phyloP scores from a whole-genome alignment of 2,888 invertebrate species.

The Sinhomidia bicolor region DNA sequence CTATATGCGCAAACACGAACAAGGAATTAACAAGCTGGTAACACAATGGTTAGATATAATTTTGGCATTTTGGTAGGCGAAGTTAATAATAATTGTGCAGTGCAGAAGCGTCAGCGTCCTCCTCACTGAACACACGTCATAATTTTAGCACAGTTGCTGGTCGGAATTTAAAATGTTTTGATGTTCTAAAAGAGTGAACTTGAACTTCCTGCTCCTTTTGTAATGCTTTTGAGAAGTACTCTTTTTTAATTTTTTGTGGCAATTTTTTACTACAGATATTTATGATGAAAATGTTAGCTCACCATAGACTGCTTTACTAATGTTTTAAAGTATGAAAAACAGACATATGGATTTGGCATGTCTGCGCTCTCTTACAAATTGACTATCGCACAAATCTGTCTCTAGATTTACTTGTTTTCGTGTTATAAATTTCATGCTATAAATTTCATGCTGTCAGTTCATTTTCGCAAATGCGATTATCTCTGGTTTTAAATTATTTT shows the following conservation, averaged over 20 bases:
- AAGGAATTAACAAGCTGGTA: too few species aligned
- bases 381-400: not conserved
- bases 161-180: conserved; percentile 8
- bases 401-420: not conserved
- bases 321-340: too few species aligned
- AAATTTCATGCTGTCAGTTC: conserved; percentile 44
- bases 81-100: too few species aligned
- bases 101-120: too few species aligned
- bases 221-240: conserved; percentile 11
- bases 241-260: not conserved
- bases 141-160: conserved; percentile 3
- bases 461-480: conserved; percentile 54
- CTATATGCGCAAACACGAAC: conserved; percentile 15
- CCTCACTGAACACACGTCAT: not conserved
- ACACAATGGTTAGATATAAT: too few species aligned
- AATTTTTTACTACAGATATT: not conserved
- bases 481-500: conserved; percentile 25
- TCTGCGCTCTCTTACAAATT: too few species aligned
- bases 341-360: too few species aligned
- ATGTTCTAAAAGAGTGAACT: conserved; percentile 52
- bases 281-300: not conserved
- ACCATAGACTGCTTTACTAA: not conserved
- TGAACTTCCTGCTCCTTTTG: conserved; percentile 56
- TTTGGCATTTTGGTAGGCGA: too few species aligned
- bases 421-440: conserved; percentile 18